Conservation (phyloP, 2,113 vertebrate species). For the Cyphomyrus discorhynchus region DNA sequence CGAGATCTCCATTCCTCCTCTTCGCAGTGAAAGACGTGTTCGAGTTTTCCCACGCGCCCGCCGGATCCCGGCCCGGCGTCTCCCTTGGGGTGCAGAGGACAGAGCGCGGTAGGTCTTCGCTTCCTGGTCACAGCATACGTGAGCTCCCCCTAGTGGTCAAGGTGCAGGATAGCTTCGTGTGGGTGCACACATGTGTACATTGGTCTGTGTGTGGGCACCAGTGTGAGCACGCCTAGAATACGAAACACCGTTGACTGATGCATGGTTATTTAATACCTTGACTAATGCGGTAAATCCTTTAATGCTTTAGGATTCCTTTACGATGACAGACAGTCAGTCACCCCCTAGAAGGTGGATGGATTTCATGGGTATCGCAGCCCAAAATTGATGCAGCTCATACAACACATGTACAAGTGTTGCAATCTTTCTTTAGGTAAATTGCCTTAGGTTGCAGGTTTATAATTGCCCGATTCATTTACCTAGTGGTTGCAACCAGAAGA, state of each 20-base stretch:
- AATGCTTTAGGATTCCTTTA: neutral
- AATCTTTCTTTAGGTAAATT: neutral
- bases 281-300: neutral
- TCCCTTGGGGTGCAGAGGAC: constrained; percentile 46
- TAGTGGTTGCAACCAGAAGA: neutral
- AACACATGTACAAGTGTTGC: neutral
- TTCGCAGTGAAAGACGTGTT: constrained; percentile 54
- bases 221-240: neutral
- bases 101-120: constrained; percentile 47
- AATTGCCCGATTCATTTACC: neutral
- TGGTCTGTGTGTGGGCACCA: neutral
- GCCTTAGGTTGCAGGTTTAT: neutral
- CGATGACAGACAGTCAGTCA: neutral
- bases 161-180: neutral
- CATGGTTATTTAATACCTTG: neutral
- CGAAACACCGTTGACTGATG: neutral
- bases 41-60: constrained; percentile 42
- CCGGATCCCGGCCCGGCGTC: constrained; percentile 42
- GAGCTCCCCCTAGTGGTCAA: neutral
- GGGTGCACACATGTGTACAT: neutral
- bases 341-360: neutral
- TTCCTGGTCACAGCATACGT: neutral
- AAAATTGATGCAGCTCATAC: neutral
- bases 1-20: neutral
- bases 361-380: neutral